Evolutionary conservation across 2,888 invertebrate species (phyloP).

Genomic region (Drosophila subquinaria): DNA sequence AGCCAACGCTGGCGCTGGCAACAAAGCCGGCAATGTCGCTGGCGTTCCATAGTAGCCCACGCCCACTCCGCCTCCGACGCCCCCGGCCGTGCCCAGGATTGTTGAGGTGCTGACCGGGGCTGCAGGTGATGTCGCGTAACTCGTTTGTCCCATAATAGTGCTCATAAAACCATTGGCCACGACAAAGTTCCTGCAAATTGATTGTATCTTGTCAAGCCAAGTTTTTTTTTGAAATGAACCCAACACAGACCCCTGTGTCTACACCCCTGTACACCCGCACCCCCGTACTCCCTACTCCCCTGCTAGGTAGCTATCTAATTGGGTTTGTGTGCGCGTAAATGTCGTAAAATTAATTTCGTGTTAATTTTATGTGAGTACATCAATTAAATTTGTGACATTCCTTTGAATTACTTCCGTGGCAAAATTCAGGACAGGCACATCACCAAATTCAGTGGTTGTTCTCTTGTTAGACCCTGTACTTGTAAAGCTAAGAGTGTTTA

Average conservation of each 20-base stretch:
- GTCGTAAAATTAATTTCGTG: conserved; percentile 84
- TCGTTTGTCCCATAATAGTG: conserved; percentile 84
- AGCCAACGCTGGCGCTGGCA: conserved; percentile 72
- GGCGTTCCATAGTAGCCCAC: conserved; percentile 65
- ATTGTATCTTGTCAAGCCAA: conserved; percentile 59
- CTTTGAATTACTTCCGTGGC: conserved; percentile 78
- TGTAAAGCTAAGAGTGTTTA: background rate
- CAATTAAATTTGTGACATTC: conserved; percentile 79
- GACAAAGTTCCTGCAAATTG: conserved; percentile 87
- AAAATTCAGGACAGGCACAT: conserved; percentile 27
- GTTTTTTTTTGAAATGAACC: conserved; percentile 20
- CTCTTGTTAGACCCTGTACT: background rate
- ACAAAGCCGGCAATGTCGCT: conserved; percentile 63
- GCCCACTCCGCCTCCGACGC: background rate
- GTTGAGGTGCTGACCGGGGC: conserved; percentile 21
- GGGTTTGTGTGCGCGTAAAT: conserved; percentile 79
- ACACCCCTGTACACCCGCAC: too few relatives aligned
- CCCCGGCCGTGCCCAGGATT: conserved; percentile 36
- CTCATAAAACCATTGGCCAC: conserved; percentile 88
- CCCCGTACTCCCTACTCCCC: background rate
- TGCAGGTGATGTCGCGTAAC: conserved; percentile 75
- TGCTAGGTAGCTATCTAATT: conserved; percentile 60
- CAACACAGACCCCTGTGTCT: background rate
- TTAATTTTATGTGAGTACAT: conserved; percentile 82
- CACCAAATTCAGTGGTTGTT: background rate